Evolutionary conservation across 2,113 vertebrate species (phyloP).

Genomic region (Crotalus helleri): DNA sequence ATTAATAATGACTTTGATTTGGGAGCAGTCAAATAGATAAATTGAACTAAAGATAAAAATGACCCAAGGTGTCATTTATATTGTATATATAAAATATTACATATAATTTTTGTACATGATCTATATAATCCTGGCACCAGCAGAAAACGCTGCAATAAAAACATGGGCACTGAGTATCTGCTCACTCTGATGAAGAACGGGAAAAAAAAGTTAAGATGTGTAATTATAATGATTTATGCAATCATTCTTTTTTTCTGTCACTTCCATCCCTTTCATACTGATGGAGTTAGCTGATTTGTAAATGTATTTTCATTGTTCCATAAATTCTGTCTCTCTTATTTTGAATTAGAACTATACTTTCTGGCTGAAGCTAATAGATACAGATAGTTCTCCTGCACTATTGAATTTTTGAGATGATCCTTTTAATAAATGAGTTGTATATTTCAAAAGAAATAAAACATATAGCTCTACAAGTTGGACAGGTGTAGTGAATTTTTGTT

Average conservation of each 20-base stretch:
- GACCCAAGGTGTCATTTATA: neutral
- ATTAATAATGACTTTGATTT: neutral
- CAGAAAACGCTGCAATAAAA: neutral
- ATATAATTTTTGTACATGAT: neutral
- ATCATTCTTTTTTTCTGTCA: neutral
- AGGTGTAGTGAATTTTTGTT: neutral
- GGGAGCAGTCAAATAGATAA: neutral
- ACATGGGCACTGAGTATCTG: neutral
- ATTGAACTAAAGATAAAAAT: neutral
- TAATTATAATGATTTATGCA: neutral
- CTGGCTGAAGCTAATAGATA: neutral
- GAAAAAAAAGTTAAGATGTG: neutral
- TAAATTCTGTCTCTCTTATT: neutral
- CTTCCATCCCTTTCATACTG: neutral
- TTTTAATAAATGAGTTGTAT: neutral
- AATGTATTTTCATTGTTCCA: neutral
- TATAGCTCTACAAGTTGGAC: neutral
- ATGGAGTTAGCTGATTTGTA: neutral
- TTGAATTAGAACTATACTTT: neutral
- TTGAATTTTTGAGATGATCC: neutral
- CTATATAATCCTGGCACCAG: neutral
- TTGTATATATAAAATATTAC: neutral
- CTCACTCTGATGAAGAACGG: neutral
- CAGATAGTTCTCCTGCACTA: neutral
- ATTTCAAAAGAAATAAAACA: neutral